Percentiles rank a stretch among this genome's conserved stretches.
Evolutionary conservation across 2,888 invertebrate genomes (phyloP).

Genomic region (Thysanoteuthis rhombus): DNA sequence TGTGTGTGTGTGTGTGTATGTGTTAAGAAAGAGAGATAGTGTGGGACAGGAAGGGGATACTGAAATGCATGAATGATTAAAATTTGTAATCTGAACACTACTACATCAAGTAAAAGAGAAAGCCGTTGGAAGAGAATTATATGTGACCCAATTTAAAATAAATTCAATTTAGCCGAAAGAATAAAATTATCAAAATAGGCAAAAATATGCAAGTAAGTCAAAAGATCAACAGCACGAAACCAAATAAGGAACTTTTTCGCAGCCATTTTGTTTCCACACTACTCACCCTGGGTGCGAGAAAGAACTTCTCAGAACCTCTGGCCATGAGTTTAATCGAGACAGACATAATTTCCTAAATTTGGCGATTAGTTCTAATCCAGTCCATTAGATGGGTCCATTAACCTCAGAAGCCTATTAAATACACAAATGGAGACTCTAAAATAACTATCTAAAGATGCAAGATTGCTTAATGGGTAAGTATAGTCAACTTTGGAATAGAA

Average conservation of each 20-base stretch:
- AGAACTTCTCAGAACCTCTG: neutral
- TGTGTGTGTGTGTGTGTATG: no score
- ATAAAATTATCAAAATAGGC: neutral
- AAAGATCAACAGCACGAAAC: neutral
- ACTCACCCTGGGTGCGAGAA: neutral
- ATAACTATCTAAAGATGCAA: neutral
- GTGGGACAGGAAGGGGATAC: neutral
- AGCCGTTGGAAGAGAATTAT: neutral
- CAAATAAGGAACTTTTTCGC: neutral
- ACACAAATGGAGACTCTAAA: neutral
- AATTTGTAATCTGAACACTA: neutral
- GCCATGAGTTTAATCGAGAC: neutral
- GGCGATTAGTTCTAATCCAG: neutral
- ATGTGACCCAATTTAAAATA: neutral
- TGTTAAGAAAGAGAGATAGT: neutral
- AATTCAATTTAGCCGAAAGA: neutral
- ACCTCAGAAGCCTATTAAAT: neutral
- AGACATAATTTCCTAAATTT: constrained; percentile 12
- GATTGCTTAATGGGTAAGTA: neutral
- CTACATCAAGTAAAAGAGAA: neutral
- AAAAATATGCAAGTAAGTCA: neutral
- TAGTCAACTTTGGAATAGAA: neutral
- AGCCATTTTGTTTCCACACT: neutral
- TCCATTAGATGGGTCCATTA: neutral
- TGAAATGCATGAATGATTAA: neutral